Conservation (phyloP, 2,888 invertebrate genomes). For the Pheosia tremula region DNA sequence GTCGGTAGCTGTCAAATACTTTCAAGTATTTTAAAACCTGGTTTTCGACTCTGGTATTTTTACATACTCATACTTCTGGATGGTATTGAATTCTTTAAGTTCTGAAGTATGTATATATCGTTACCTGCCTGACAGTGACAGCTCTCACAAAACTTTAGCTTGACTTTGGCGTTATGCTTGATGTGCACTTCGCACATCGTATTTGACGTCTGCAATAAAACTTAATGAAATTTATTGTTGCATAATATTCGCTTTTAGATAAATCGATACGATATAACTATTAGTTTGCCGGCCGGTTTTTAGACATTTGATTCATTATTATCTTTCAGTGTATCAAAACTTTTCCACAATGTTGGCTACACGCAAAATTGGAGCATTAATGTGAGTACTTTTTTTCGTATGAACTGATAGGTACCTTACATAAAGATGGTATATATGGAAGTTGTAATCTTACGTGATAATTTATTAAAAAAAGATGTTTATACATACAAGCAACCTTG, state of each 20-base stretch:
- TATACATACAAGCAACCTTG: no score
- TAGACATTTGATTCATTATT: conserved; percentile 7
- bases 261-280: conserved; percentile 4
- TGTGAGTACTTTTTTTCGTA: conserved; percentile 5
- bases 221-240: conserved; percentile 15
- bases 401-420: not conserved
- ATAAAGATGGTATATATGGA: not conserved
- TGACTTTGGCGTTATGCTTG: no score
- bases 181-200: no score
- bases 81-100: no score
- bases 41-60: no score
- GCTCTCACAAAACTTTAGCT: no score
- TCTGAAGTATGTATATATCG: no score
- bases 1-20: no score
- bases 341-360: conserved; percentile 53
- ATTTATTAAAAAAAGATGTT: no score
- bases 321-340: conserved; percentile 2
- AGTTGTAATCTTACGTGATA: not conserved
- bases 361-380: conserved; percentile 46
- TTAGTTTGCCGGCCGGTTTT: conserved; percentile 25
- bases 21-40: no score
- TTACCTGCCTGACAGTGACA: no score
- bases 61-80: no score
- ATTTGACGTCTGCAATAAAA: not conserved
- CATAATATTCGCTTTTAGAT: conserved; percentile 28